phyloP scores from a whole-genome alignment of 2,797 vertebrate species.

The Lindbergichthys nudifrons region DNA sequence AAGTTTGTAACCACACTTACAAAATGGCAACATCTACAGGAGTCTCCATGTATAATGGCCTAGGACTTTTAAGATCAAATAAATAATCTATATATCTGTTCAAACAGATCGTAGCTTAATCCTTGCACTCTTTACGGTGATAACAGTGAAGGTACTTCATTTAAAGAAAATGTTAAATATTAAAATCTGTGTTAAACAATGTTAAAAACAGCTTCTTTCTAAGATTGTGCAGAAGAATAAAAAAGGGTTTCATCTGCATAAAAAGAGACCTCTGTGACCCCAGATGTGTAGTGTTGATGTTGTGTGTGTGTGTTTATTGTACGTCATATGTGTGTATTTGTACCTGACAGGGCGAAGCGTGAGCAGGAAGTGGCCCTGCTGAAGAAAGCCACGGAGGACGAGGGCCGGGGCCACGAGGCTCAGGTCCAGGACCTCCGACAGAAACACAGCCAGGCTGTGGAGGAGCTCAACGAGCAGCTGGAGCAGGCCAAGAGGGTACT shows the following conservation, averaged over 20 bases:
- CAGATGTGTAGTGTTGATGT: background rate
- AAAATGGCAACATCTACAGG: no score
- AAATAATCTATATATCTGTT: background rate
- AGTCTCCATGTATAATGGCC: background rate
- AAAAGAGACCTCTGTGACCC: accelerated
- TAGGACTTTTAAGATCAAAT: background rate
- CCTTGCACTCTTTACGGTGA: background rate
- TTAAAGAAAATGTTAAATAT: background rate
- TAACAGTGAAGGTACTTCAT: background rate
- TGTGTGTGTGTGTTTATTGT: background rate
- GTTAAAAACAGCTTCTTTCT: background rate
- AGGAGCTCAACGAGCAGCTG: slow-evolving; percentile 93
- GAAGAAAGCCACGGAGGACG: slow-evolving; percentile 94
- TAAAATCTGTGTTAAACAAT: background rate
- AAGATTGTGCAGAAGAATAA: background rate
- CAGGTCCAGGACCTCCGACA: slow-evolving; percentile 96
- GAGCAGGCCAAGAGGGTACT: slow-evolving; percentile 93
- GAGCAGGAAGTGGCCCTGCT: slow-evolving; percentile 94
- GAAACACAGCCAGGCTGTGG: slow-evolving; percentile 91
- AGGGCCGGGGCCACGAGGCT: slow-evolving; percentile 90
- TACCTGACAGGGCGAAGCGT: slow-evolving; percentile 87
- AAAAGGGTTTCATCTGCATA: slow-evolving; percentile 34
- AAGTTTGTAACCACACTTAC: no score
- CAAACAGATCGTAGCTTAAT: background rate
- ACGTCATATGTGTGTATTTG: background rate